Conservation (phyloP, 2,888 invertebrate genomes). For the Eurois occulta region DNA sequence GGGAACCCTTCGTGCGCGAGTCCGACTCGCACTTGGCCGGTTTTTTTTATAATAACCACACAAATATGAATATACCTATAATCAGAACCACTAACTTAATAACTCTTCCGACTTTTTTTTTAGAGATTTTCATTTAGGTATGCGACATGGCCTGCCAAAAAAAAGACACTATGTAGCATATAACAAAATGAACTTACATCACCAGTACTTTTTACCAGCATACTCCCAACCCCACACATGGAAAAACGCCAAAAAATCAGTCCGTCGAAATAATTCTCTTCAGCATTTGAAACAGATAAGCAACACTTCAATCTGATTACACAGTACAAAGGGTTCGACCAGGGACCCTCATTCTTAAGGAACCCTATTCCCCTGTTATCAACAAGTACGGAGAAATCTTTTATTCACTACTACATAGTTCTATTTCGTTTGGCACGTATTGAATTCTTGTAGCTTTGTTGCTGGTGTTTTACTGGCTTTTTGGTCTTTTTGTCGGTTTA, state of each 20-base stretch:
- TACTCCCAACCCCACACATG: neutral
- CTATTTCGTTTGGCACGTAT: conserved; percentile 47
- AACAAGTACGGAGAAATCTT: conserved; percentile 56
- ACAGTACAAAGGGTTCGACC: conserved; percentile 56
- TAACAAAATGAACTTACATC: neutral
- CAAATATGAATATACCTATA: neutral
- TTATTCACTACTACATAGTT: conserved; percentile 58
- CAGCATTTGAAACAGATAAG: conserved; percentile 60
- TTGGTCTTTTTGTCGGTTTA: neutral
- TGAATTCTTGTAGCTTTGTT: conserved; percentile 42
- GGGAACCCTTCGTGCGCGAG: no score
- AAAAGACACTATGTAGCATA: neutral
- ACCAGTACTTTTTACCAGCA: neutral
- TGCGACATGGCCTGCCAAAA: neutral
- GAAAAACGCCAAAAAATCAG: conserved; percentile 23
- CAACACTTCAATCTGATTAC: conserved; percentile 63
- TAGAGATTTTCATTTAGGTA: neutral
- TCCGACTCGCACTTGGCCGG: no score
- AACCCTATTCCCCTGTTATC: conserved; percentile 50
- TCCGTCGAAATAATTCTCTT: conserved; percentile 32
- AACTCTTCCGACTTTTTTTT: neutral
- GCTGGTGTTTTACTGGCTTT: conserved; percentile 1
- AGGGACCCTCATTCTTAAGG: conserved; percentile 57
- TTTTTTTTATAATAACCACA: neutral
- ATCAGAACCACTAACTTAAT: neutral